Conservation (phyloP, 2,113 vertebrate genomes). For the Chaetura pelagica region DNA sequence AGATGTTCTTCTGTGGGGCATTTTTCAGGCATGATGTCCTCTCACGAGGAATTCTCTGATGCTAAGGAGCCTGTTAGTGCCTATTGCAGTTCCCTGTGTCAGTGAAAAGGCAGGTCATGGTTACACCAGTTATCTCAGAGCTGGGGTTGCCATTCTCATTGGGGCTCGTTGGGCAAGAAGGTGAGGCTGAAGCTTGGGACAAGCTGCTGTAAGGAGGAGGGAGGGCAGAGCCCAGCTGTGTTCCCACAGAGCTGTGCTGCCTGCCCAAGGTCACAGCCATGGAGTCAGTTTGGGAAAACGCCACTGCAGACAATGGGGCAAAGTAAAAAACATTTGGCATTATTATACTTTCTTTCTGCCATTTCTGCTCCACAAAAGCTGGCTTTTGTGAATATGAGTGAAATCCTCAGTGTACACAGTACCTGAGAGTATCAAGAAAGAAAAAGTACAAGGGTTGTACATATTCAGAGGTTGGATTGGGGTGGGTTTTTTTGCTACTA, state of each 20-base stretch:
- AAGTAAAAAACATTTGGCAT: neutral
- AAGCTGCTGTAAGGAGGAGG: neutral
- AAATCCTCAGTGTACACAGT: neutral
- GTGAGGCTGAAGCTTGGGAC: accelerated
- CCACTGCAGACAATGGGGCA: neutral
- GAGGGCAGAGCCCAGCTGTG: neutral
- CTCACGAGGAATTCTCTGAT: accelerated
- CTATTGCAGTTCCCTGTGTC: accelerated
- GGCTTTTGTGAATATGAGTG: neutral
- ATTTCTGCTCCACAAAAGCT: neutral
- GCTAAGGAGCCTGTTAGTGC: neutral
- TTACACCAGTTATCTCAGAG: neutral
- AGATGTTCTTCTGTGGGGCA: accelerated
- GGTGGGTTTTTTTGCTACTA: neutral
- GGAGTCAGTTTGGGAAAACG: neutral
- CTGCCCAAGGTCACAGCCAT: accelerated
- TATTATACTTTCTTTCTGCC: neutral
- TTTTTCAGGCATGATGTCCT: neutral
- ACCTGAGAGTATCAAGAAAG: neutral
- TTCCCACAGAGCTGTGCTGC: neutral
- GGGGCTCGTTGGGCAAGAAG: neutral
- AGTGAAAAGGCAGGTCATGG: neutral
- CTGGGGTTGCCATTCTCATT: neutral
- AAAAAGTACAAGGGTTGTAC: neutral
- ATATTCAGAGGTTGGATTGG: neutral